Evolutionary conservation across 2,113 vertebrate species (phyloP).

Genomic region (human (Homo sapiens)): GRCh38 chr7:57631501-57632000

Average conservation of each 20-base stretch:
- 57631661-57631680: not conserved
- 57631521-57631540: conserved; percentile 27
- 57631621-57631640: conserved; percentile 14
- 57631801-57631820: not conserved
- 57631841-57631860: not conserved
- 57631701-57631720: not conserved
- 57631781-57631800: too few species aligned
- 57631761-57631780: not conserved
- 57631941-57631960: not conserved
- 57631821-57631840: not conserved
- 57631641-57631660: not conserved
- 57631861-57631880: not conserved
- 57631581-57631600: conserved; percentile 48
- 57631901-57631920: not conserved
- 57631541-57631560: not conserved
- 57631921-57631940: not conserved
- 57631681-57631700: not conserved
- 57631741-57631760: not conserved
- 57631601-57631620: conserved; percentile 52
- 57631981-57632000: not conserved
- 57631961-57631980: not conserved
- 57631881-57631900: not conserved
- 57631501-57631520: conserved; percentile 44
- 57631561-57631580: not conserved
- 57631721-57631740: not conserved